A percentile compares a stretch with the other conserved stretches of the same genome.
These are phyloP conservation scores for Drosophila leontia DNA, from an alignment of 1,140 invertebrate species.

Conservation along the genomic window DNA sequence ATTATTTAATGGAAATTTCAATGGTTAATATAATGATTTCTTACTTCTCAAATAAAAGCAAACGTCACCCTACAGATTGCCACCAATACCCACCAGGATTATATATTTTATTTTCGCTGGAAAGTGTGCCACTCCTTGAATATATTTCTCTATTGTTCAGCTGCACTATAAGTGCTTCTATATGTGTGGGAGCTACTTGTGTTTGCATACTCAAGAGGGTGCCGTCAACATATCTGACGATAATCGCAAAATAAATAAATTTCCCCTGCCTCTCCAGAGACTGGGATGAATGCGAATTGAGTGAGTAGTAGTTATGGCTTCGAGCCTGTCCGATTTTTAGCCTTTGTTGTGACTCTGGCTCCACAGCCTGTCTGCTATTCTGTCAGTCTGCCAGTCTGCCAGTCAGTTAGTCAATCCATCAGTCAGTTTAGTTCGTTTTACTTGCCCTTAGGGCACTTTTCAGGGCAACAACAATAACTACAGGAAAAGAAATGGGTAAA, in stretches of 20 bases:
- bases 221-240: slow-evolving; percentile 30
- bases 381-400: slow-evolving; percentile 18
- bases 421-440: slow-evolving; percentile 48
- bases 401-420: slow-evolving; percentile 62
- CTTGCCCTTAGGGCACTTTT: slow-evolving; percentile 57
- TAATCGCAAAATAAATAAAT: slow-evolving; percentile 40
- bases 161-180: slow-evolving; percentile 6
- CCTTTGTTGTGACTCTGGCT: slow-evolving; percentile 16
- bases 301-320: slow-evolving; percentile 11
- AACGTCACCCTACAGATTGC: neutral
- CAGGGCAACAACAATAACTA: slow-evolving; percentile 1
- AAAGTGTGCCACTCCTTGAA: neutral
- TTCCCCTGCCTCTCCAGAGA: slow-evolving; percentile 6
- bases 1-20: too few relatives aligned
- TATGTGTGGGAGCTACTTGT: slow-evolving; percentile 10
- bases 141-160: slow-evolving; percentile 1
- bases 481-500: slow-evolving; percentile 1
- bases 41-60: neutral
- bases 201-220: slow-evolving; percentile 40
- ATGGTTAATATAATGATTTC: too few relatives aligned
- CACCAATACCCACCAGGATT: neutral
- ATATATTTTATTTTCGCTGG: neutral
- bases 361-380: slow-evolving; percentile 1
- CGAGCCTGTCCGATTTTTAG: slow-evolving; percentile 2
- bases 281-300: slow-evolving; percentile 17